Evolutionary conservation across 2,113 vertebrate species (phyloP), one percentile per base, ranked within the genome.

Genomic region (Sinocyclocheilus grahami): DNA sequence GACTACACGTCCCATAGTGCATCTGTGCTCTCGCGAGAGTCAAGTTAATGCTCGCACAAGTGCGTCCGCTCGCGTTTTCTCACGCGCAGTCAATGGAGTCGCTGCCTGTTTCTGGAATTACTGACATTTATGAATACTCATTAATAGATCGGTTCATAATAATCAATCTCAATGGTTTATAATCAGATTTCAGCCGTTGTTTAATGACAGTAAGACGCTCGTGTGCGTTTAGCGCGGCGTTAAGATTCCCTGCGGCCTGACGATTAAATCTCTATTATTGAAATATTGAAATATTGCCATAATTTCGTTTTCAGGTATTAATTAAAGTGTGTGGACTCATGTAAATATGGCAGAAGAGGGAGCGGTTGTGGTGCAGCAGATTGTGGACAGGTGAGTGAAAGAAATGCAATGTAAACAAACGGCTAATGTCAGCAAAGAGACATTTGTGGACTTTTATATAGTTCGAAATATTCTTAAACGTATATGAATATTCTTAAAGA

Each of bases 311-410:
- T 72, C 42, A 20, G 27, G 80, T 11, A 22, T 27, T 67, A n/a
- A 33, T n/a, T 33, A 72, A 72, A 78, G 65, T 11, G 13, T 12
- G 55, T 24, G 42, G 24, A 78, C 22, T 12, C 37, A 74, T 63
- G 65, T 65, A n/a, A 86, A 39, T 33, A 96, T 95, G 94, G 89
- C 92, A 86, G 95, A 96, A 30, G 88, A 93, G 87, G 86, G 33
- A 82, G 89, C 93, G 5, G 92, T 92, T 83, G 92, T 85, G 69
- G 91, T 94, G 92, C 95, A 95, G 84, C 95, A 95, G 88, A 94
- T 93, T 90, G 77, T 93, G 88, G 95, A 96, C 93, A 95, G 95
- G 95, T 96, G 89, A 94, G 95, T 94, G 4, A 62, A 55, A 65
- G 0, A 69, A 53, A 37, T 5, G 13, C 2, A 48, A 27, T 63